Evolutionary conservation across 2,888 invertebrate species (phyloP), one percentile per base, ranked within the genome.

Genomic region (Melipona bicolor): DNA sequence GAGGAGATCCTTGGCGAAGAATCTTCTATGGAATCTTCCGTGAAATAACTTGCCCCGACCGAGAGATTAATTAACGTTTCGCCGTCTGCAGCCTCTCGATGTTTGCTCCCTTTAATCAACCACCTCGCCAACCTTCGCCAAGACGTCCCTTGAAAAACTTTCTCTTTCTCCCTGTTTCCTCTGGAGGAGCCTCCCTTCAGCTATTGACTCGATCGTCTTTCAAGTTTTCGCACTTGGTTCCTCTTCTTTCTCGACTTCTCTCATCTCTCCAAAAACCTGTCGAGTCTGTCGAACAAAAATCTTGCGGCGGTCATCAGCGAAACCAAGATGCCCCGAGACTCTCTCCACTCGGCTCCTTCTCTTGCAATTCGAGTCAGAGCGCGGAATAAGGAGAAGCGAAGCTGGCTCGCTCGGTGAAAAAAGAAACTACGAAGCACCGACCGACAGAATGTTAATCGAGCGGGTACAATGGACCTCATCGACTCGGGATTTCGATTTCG

Each of bases 401-500:
- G n/a, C 61, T 27, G 59, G 68, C 24, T 27, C 6, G 61, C 36
- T 21, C 36, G 32, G 43, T 27, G 67, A 43, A 74, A 77, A 82
- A 69, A 56, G 71, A 61, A 61, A 32, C 3, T 3, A 32, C 32
- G 32, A 32, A 49, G 79, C 78, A 43, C 67, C 61, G 73, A 68
- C 62, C 74, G 67, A 59, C 67, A 43, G 69, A 79, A 81, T 72
- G 82, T 83, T 85, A 85, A 81, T 86, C 87, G 86, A 32, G 56
- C 62, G 24, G 9, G 67, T 77, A 88, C 88, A 84, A 87, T 86
- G 81, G 84, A 87, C 65, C 80, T 84, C 81, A 85, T 90, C 86
- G 90, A 74, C 43, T 43, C 77, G 84, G 71, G 76, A 88, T 88
- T 83, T 84, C 84, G 76, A 88, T 88, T 83, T 84, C 84, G 89